Conservation (phyloP, 2,888 invertebrate genomes). For the Andrena fulva region DNA sequence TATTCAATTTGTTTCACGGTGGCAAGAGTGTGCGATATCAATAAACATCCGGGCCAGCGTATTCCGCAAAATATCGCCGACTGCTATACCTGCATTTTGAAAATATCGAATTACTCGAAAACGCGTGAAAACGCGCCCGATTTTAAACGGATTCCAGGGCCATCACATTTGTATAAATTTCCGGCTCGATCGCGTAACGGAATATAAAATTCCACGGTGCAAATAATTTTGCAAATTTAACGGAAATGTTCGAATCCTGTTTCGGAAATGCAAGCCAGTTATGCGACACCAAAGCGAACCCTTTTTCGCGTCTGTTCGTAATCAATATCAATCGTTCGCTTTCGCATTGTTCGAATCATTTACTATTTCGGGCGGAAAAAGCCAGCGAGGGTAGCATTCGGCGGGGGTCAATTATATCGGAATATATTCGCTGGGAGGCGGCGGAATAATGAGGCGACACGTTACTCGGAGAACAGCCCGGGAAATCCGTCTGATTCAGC, state of each 20-base stretch:
- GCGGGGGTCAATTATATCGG: constrained; percentile 8
- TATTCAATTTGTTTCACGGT: neutral
- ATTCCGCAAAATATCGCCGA: neutral
- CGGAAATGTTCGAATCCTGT: constrained; percentile 7
- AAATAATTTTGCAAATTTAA: neutral
- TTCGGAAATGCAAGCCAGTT: neutral
- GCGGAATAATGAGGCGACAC: constrained; percentile 15
- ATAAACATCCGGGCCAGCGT: neutral
- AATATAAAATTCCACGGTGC: neutral
- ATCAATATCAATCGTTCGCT: neutral
- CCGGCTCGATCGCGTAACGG: neutral
- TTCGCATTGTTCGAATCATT: constrained; percentile 11
- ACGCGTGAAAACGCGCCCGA: constrained; percentile 2
- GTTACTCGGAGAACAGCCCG: neutral
- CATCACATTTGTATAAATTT: constrained; percentile 11
- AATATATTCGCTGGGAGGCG: constrained; percentile 3
- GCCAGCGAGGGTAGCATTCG: no score
- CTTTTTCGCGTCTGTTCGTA: neutral
- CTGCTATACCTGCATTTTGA: neutral
- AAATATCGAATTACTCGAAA: neutral
- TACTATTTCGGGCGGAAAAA: neutral
- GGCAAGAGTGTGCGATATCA: neutral
- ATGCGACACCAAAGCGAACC: neutral
- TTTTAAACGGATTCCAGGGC: constrained; percentile 4
- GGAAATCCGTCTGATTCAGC: constrained; percentile 24